Base-by-base conservation (phyloP, 2,888 invertebrate genomes). In the Apodemia zela region DNA sequence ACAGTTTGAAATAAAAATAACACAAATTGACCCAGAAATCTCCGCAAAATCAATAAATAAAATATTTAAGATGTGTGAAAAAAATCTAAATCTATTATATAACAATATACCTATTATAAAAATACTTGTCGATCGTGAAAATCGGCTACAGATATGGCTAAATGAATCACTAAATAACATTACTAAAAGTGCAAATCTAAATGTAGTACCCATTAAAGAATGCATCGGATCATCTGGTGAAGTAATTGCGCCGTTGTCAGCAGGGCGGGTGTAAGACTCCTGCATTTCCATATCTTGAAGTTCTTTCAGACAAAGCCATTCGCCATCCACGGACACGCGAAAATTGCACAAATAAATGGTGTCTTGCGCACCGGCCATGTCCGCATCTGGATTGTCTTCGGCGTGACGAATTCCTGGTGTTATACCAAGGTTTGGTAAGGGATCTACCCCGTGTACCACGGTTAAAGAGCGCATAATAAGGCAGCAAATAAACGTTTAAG, bases 271-370 rank as follows among this genome's bases (percentile, higher is more conserved):
- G 75, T 94, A 93, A 67, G 96, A 93, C 72, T 96, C 95, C 74
- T 95, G 95, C 93, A 96, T 94, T 78, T 97, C 97, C 80, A 98
- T 96, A 85, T 98, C 98, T 76, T 98, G 97, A 66, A 98, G 92
- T 84, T 98, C 98, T 83, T 98, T 97, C 64, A 98, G 92, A 82
- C 98, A 98, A 66, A 98, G 93, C 98, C 98, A 98, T 84, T 98
- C 98, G 66, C 98, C 98, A 79, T 98, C 98, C 57, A 98, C 98
- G 62, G 98, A 98, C 7, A 98, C 98, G 65, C 98, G 96, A 87
- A 98, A 98, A 86, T 98, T 98, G 92, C 98, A 98, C 84, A 98
- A 91, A 89, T 98, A 98, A 78, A 98, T 98, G 65, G 98, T 98
- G 85, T 98, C 98, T 89, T 98, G 97, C 59, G 98, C 98, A 74